phyloP scores from a whole-genome alignment of 2,113 vertebrate species.

The Erinaceus europaeus region DNA sequence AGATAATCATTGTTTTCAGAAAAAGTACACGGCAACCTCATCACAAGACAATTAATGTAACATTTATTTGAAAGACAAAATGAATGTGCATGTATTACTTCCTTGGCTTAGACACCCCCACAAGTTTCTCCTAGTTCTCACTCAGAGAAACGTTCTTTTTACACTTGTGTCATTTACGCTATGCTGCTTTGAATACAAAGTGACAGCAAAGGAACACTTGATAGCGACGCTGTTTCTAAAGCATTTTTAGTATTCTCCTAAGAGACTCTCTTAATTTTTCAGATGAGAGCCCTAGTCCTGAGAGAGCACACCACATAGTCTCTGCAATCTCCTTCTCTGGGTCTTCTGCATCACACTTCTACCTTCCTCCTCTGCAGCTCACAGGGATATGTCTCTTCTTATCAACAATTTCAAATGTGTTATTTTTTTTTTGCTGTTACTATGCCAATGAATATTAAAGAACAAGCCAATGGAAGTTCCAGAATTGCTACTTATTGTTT shows the following conservation, averaged over 20 bases:
- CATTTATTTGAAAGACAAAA: constrained; percentile 51
- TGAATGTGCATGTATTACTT: constrained; percentile 26
- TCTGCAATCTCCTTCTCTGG: neutral
- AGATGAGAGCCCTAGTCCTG: neutral
- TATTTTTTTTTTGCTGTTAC: neutral
- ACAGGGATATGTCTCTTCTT: neutral
- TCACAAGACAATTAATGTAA: constrained; percentile 36
- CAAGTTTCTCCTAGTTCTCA: constrained; percentile 37
- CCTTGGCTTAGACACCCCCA: neutral
- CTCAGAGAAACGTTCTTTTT: constrained; percentile 15
- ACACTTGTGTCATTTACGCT: constrained; percentile 20
- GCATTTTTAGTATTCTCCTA: neutral
- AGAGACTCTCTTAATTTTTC: neutral
- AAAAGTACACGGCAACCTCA: constrained; percentile 57
- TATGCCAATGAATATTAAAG: no score
- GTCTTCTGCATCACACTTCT: neutral
- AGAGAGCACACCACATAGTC: neutral
- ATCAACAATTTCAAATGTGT: neutral
- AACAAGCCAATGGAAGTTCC: neutral
- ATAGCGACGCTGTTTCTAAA: neutral
- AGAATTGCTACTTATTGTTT: no score
- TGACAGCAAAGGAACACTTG: constrained; percentile 13
- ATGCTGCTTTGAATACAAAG: neutral
- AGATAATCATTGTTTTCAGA: constrained; percentile 47
- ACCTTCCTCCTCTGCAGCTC: neutral